phyloP scores from a whole-genome alignment of 2,797 vertebrate species.

The Pangasius mekongensis region DNA sequence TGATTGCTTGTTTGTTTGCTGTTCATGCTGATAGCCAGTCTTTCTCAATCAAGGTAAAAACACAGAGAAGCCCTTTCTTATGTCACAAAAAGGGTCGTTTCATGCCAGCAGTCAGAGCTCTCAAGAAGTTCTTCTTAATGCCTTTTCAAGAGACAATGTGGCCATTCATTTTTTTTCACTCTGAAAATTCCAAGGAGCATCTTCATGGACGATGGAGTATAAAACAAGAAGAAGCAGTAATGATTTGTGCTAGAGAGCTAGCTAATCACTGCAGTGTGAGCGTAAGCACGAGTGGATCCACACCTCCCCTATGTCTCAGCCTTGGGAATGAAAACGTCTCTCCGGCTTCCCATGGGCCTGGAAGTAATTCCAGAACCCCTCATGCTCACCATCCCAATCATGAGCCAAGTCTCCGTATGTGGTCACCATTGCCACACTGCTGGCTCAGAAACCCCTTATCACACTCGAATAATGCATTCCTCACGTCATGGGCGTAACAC shows the following conservation, averaged over 20 bases:
- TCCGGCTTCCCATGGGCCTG: not conserved
- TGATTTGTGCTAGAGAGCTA: slow-evolving; percentile 2
- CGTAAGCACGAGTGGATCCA: not conserved
- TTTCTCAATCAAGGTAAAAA: not conserved
- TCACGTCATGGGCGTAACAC: not conserved
- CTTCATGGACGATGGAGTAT: not conserved
- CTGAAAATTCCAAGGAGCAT: not conserved
- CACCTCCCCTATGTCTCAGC: not conserved
- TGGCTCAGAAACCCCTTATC: slow-evolving; percentile 3
- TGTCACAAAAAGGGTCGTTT: not conserved
- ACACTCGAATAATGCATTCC: slow-evolving; percentile 35
- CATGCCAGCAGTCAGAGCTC: not conserved
- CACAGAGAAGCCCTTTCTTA: not conserved
- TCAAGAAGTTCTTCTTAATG: not conserved
- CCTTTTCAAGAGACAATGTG: not conserved
- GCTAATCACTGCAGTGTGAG: not conserved
- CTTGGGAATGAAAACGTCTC: not conserved
- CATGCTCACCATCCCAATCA: not conserved
- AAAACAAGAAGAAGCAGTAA: not conserved
- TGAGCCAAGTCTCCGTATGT: not conserved
- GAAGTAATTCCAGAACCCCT: not conserved
- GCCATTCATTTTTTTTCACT: not conserved
- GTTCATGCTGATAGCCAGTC: not conserved
- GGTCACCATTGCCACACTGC: not conserved
- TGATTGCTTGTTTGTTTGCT: not conserved